Conservation (phyloP, 1,140 invertebrate species). For the Popillia japonica region DNA sequence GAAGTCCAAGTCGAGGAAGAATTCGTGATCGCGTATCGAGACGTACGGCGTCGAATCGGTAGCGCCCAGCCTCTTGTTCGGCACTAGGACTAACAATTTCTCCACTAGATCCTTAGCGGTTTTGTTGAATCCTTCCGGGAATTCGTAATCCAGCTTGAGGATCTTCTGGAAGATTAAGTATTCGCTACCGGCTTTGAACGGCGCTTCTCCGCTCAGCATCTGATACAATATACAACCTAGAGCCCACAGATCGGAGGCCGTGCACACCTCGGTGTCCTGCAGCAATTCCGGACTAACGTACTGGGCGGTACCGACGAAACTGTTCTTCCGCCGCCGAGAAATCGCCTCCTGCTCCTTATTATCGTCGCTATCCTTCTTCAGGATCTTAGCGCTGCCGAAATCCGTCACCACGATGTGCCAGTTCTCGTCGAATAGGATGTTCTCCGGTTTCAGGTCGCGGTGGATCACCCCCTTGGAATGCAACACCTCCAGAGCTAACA, state of each 20-base stretch:
- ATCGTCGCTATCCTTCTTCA: slow-evolving; percentile 58
- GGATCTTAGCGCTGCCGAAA: slow-evolving; percentile 95
- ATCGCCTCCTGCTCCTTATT: slow-evolving; percentile 58
- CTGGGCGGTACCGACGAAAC: slow-evolving; percentile 99
- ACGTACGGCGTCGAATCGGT: slow-evolving; percentile 78
- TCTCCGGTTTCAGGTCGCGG: slow-evolving; percentile 90
- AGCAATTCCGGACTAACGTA: slow-evolving; percentile 98
- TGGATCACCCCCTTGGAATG: slow-evolving; percentile 92
- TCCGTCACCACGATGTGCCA: slow-evolving; percentile 98
- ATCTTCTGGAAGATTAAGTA: slow-evolving; percentile 98
- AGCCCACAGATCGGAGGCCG: slow-evolving; percentile 96
- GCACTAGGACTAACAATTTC: slow-evolving; percentile 85
- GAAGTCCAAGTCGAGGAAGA: slow-evolving; percentile 87
- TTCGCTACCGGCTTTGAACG: slow-evolving; percentile 92
- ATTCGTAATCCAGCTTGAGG: slow-evolving; percentile 87
- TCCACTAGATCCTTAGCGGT: slow-evolving; percentile 87
- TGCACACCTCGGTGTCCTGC: slow-evolving; percentile 79
- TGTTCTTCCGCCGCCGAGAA: slow-evolving; percentile 72
- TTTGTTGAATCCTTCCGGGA: slow-evolving; percentile 89
- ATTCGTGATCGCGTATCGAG: slow-evolving; percentile 84
- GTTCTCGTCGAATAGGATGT: slow-evolving; percentile 88
- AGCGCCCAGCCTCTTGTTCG: slow-evolving; percentile 84
- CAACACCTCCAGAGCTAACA: slow-evolving; percentile 91
- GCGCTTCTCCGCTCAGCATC: slow-evolving; percentile 92
- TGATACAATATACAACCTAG: slow-evolving; percentile 97